Evolutionary conservation across 2,113 vertebrate species (phyloP), one percentile per base, ranked within the genome.

Genomic region (Calyptomena viridis): DNA sequence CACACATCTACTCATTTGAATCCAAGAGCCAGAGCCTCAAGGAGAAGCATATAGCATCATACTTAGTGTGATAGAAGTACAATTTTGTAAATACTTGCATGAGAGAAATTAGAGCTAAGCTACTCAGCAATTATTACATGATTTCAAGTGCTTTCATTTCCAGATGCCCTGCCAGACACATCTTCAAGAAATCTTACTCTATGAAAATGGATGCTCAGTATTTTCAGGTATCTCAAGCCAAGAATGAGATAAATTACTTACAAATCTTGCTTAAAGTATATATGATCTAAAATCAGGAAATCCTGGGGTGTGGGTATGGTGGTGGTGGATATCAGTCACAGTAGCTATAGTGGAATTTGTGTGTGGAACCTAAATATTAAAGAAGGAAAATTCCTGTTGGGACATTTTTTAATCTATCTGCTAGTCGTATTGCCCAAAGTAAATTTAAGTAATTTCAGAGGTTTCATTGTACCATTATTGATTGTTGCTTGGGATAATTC

Each of bases 111-210:
- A 82, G 7, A 94, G n/a, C 30, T 69, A 47, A 89, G 50, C 11
- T 50, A 75, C 47, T 90, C 76, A 59, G 67, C 39, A 62, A 9
- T 25, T 12, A 73, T 90, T 52, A 42, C 23, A 21, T 55, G 46
- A 71, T 68, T 93, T 90, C 47, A 87, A 88, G 56, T 44, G 23
- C 20, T 84, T 84, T 92, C 37, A 77, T 94, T 92, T 93, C 44
- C 68, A 59, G 50, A 79, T 90, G 33, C 30, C 27, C 33, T 67
- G 22, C 28, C 40, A 91, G 68, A 80, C 42, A 50, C 14, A 47
- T 60, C 64, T 47, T 85, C 47, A 42, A 9, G 4, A 84, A 86
- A 80, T 58, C 44, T 56, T 33, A 55, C 44, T 25, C 74, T 55
- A 50, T 56, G 42, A 40, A 92, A 84, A 87, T 35, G 25, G 50